These are phyloP conservation scores for Baccha elongata DNA, from an alignment of 2,888 invertebrate species.

Conservation along the genomic window DNA sequence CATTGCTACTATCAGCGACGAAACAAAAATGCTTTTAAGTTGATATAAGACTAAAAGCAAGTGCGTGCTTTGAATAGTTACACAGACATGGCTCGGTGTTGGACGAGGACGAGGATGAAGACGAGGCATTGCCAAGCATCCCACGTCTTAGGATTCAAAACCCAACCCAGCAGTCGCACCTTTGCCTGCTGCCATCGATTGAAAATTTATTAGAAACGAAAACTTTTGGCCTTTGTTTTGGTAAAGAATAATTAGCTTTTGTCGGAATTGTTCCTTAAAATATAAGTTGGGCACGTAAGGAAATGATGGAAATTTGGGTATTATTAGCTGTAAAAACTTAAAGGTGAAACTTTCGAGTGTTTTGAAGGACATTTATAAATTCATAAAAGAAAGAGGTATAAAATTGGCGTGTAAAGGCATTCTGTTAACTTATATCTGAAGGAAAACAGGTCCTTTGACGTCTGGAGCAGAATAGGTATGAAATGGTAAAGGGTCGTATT, in stretches of 20 bases:
- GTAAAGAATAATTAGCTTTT: slow-evolving; percentile 28
- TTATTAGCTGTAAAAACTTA: not conserved
- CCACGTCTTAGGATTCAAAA: slow-evolving; percentile 10
- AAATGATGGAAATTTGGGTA: slow-evolving; percentile 18
- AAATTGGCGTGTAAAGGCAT: slow-evolving; percentile 4
- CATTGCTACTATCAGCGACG: slow-evolving; percentile 19
- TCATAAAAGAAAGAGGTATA: slow-evolving; percentile 9
- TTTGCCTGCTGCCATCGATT: not conserved
- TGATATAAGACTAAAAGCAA: slow-evolving; percentile 37
- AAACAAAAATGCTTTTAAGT: slow-evolving; percentile 36
- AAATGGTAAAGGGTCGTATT: too few species aligned
- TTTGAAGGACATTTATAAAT: slow-evolving; percentile 5
- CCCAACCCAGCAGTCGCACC: not conserved
- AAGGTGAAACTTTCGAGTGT: slow-evolving; percentile 6
- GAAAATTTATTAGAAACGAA: slow-evolving; percentile 26
- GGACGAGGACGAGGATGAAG: too few species aligned
- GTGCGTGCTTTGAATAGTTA: slow-evolving; percentile 38
- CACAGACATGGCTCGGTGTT: not conserved
- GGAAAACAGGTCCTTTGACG: not conserved
- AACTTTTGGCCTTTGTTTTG: slow-evolving; percentile 20
- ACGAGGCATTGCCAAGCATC: not conserved
- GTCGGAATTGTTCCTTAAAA: not conserved
- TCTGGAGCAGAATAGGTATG: too few species aligned
- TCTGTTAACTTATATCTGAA: not conserved
- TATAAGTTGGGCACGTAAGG: slow-evolving; percentile 15